phyloP scores from a whole-genome alignment of 2,888 invertebrate species.

The Ophion slaviceki region DNA sequence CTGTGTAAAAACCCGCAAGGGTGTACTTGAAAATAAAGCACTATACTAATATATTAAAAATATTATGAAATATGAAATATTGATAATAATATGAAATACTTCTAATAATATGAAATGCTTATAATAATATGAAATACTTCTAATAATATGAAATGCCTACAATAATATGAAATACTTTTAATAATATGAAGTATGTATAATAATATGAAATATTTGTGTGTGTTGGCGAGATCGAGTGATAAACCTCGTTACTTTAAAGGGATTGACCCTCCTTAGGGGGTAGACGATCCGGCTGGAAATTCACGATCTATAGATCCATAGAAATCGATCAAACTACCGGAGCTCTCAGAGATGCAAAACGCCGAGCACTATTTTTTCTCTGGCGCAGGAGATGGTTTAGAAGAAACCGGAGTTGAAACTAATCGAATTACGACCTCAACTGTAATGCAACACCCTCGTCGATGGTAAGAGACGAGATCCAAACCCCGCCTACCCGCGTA shows the following conservation, averaged over 20 bases:
- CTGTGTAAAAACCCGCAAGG: too few species aligned
- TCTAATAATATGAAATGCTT: too few species aligned
- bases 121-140: too few species aligned
- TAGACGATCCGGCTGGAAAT: not conserved
- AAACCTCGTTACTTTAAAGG: not conserved
- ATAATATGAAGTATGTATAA: too few species aligned
- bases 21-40: too few species aligned
- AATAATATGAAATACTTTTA: too few species aligned
- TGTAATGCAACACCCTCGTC: slow-evolving; percentile 66
- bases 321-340: not conserved
- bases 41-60: too few species aligned
- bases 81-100: too few species aligned
- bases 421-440: slow-evolving; percentile 75
- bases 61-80: too few species aligned
- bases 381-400: slow-evolving; percentile 30
- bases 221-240: too few species aligned
- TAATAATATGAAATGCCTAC: too few species aligned
- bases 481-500: slow-evolving; percentile 13
- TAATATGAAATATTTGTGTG: too few species aligned
- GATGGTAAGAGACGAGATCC: slow-evolving; percentile 17
- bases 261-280: not conserved
- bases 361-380: not conserved
- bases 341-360: not conserved
- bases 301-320: not conserved
- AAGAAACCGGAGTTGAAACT: slow-evolving; percentile 54